Evolutionary conservation across 2,888 invertebrate genomes (phyloP), one percentile per base, ranked within the genome.

Genomic region (Malthinus seriepunctatus): DNA sequence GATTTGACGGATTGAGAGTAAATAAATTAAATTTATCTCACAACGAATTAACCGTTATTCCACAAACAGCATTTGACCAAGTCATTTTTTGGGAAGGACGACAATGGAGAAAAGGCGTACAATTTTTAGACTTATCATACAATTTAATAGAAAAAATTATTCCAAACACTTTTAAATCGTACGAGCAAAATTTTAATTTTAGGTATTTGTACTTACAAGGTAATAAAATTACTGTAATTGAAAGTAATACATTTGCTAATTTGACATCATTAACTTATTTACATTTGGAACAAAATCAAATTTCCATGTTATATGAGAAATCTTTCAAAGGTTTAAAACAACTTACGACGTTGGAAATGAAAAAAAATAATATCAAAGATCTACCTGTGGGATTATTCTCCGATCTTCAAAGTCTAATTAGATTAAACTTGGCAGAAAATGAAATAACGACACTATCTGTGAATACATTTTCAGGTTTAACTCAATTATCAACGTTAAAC

Each of bases 361-460:
- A 23, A 8, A 38, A 11, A 7, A 56, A 56, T 46, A n/a, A 8
- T 1, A 11, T 57, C 9, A 31, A 37, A 7, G 10, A 32, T 3
- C 32, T 60, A 11, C 60, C 60, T 31, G 6, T 33, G 1, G 44
- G 47, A 1, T 12, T 60, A 15, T 55, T 60, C 50, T 33, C 31
- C 12, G 39, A 50, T 23, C 10, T 60, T 10, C 32, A 32, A 33
- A 9, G 9, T 14, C 47, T 60, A 9, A 33, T 33, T 37, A 12
- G 10, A 4, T 23, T 60, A 35, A 39, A 56, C 32, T 9, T 60
- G 32, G 39, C 46, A 3, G 10, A 32, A 9, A 60, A 60, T 31
- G 15, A 50, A 10, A 7, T 60, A 23, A 37, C 15, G 11, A 39
- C 33, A n/a, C 38, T 60, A 14, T 8, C 49, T 4, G 5, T 10